These are phyloP conservation scores for Ceratotherium simum DNA, from an alignment of 2,113 vertebrate species.

Conservation along the genomic window DNA sequence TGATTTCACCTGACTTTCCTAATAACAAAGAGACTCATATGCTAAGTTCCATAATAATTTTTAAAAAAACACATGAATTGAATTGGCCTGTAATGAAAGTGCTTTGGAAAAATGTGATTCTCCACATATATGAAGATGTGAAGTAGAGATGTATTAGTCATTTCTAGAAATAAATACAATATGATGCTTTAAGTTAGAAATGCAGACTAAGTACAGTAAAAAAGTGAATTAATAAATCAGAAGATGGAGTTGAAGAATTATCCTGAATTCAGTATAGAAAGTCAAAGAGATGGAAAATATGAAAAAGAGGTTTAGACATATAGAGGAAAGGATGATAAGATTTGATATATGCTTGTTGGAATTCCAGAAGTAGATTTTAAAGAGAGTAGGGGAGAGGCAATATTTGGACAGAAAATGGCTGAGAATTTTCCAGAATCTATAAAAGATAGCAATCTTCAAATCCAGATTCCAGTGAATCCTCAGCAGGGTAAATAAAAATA, in stretches of 20 bases:
- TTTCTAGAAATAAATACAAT: slow-evolving; percentile 20
- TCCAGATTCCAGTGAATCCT: background rate
- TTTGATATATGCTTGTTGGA: background rate
- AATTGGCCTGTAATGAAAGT: background rate
- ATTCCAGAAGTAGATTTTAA: slow-evolving; percentile 4
- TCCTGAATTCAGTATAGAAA: background rate
- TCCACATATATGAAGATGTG: background rate
- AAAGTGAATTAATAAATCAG: background rate
- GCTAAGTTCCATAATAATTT: background rate
- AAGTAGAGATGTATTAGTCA: background rate
- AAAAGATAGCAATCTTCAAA: slow-evolving; percentile 5
- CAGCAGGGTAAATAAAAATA: slow-evolving; percentile 22
- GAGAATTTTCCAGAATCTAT: slow-evolving; percentile 1
- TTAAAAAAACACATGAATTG: background rate
- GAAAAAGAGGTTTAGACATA: background rate
- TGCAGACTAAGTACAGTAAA: background rate
- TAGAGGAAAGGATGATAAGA: background rate
- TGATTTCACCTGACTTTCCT: background rate
- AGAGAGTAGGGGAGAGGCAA: background rate
- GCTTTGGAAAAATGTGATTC: background rate
- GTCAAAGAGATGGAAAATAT: background rate
- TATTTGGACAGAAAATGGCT: background rate
- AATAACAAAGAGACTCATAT: background rate
- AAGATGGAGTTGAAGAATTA: slow-evolving; percentile 6
- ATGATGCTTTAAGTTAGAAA: background rate